These are phyloP conservation scores for Dryas iulia DNA, from an alignment of 1,140 invertebrate species.

Conservation along the genomic window DNA sequence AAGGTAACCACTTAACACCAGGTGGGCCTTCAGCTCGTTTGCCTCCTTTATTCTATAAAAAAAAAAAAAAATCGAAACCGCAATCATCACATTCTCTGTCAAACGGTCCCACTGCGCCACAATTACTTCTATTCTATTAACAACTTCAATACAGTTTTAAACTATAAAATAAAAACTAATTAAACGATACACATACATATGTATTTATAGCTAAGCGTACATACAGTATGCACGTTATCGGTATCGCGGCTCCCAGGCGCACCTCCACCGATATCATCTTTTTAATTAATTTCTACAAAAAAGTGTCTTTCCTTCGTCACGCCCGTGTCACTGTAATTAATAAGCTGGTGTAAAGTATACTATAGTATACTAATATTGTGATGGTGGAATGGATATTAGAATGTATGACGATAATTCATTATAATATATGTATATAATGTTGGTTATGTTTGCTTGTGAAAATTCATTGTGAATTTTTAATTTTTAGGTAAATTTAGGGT, in stretches of 20 bases:
- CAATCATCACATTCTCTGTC: too few species aligned
- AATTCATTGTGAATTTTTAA: neutral
- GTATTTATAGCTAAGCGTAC: neutral
- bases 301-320: slow-evolving; percentile 55
- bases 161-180: neutral
- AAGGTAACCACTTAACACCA: too few species aligned
- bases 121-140: too few species aligned
- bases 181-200: neutral
- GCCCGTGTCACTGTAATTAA: slow-evolving; percentile 31
- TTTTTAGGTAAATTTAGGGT: too few species aligned
- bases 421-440: too few species aligned
- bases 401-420: neutral
- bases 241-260: slow-evolving; percentile 42
- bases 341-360: slow-evolving; percentile 5
- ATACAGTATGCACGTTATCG: neutral
- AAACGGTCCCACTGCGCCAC: too few species aligned
- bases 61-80: too few species aligned
- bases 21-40: too few species aligned
- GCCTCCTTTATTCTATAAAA: too few species aligned
- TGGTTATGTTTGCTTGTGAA: neutral
- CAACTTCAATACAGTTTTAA: neutral
- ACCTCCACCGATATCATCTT: slow-evolving; percentile 53
- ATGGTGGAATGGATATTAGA: neutral
- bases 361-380: slow-evolving; percentile 24
- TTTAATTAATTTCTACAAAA: slow-evolving; percentile 66